phyloP scores from a whole-genome alignment of 2,797 vertebrate species.

The Gymnopithys bicolor region DNA sequence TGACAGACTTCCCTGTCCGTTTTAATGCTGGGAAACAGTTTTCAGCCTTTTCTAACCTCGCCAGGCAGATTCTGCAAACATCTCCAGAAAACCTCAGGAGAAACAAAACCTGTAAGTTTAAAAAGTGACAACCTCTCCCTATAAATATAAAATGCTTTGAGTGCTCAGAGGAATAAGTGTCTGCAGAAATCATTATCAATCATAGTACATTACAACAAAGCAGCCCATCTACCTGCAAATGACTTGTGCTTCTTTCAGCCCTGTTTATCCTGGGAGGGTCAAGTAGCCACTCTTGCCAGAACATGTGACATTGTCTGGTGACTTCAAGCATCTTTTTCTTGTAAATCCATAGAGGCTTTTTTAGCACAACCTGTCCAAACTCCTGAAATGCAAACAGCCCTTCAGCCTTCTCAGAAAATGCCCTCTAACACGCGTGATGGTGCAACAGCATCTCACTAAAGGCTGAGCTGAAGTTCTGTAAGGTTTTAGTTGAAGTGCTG shows the following conservation, averaged over 20 bases:
- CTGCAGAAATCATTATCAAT: not conserved
- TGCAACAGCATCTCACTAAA: not conserved
- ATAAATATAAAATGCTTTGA: not conserved
- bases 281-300: not conserved
- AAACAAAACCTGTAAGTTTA: not conserved
- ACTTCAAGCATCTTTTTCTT: not conserved
- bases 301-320: not conserved
- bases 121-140: not conserved
- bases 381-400: constrained; percentile 44
- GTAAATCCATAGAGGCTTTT: not conserved
- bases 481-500: not conserved
- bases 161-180: not conserved
- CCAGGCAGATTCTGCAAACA: not conserved
- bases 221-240: not conserved
- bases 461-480: not conserved
- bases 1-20: not conserved
- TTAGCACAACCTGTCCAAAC: not conserved
- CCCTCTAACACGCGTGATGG: not conserved
- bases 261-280: not conserved
- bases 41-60: not conserved
- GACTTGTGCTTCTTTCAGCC: not conserved
- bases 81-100: not conserved
- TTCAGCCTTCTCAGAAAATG: not conserved
- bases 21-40: not conserved
- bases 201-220: not conserved